These are phyloP conservation scores for Xanthia icteritia DNA, from an alignment of 2,888 invertebrate species.

Conservation along the genomic window DNA sequence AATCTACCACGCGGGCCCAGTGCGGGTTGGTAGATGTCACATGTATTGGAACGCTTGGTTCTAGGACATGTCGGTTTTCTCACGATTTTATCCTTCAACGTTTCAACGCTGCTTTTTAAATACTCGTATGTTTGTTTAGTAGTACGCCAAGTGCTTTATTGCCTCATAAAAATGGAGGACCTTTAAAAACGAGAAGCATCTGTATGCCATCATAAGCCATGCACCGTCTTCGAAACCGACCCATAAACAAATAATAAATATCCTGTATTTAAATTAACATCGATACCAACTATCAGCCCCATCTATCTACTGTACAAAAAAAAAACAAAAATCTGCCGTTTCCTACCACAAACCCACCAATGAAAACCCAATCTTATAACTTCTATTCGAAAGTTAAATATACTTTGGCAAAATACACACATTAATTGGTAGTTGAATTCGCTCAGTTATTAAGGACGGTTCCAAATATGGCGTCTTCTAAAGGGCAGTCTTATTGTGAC, in stretches of 20 bases:
- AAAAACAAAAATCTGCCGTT: constrained; percentile 16
- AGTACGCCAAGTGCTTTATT: too few relatives aligned
- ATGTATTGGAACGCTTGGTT: too few relatives aligned
- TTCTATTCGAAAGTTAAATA: not conserved
- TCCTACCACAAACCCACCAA: constrained; percentile 27
- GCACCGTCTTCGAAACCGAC: not conserved
- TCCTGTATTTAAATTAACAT: constrained; percentile 39
- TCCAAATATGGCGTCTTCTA: constrained; percentile 46
- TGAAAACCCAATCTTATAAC: not conserved
- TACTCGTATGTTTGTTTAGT: too few relatives aligned
- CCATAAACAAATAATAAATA: constrained; percentile 52
- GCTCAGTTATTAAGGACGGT: constrained; percentile 38
- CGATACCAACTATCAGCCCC: constrained; percentile 40
- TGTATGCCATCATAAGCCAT: too few relatives aligned
- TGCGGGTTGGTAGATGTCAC: too few relatives aligned
- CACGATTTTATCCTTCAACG: too few relatives aligned
- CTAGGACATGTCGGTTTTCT: too few relatives aligned
- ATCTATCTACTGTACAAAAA: constrained; percentile 18
- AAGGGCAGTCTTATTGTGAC: constrained; percentile 48
- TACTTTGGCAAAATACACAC: not conserved
- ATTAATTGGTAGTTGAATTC: constrained; percentile 48
- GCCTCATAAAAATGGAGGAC: too few relatives aligned
- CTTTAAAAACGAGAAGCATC: too few relatives aligned
- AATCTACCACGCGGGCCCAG: too few relatives aligned
- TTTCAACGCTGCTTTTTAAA: too few relatives aligned